Evolutionary conservation across 2,888 invertebrate genomes (phyloP), one percentile per base, ranked within the genome.

Genomic region (Eudemis profundana): DNA sequence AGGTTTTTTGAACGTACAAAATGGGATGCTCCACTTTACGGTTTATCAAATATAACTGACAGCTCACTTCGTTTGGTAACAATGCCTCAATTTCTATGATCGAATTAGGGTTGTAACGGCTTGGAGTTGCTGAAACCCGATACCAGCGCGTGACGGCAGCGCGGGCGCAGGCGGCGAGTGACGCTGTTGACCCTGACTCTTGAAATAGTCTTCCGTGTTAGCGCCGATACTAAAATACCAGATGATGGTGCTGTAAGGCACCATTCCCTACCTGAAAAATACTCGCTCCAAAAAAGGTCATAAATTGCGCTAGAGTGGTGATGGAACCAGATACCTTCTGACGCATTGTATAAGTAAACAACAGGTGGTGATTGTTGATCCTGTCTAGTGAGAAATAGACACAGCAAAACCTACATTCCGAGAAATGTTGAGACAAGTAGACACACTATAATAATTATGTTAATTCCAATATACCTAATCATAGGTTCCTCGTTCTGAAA

Each of bases 161-260:
- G 78, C 59, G 63, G 61, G 73, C 71, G 69, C 68, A 71, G 69
- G 70, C 69, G 69, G 70, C 69, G 70, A 72, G 73, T 78, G 83
- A 84, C 83, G 84, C 78, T 78, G 73, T 76, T 46, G 90, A 82
- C 92, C 91, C 90, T 92, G 91, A 90, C 91, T 91, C 92, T 91
- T 92, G 90, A 92, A 92, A 92, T 92, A 92, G 92, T 90, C 92
- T 91, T 92, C 92, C 92, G 92, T 88, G 85, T 91, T 88, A 89
- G 85, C 84, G 85, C 76, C 75, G 84, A 85, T 84, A 85, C 88
- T 89, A 83, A 92, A 91, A 91, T 92, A 90, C 89, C 89, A 89
- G 85, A 89, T 88, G 89, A 89, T 89, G 87, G 83, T 78, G 85
- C 76, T 74, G 54, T 87, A 90, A 33, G 89, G 90, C 54, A 36